Percentiles rank a stretch among this genome's conserved stretches.
These are phyloP conservation scores for Danio choprae DNA, from an alignment of 2,797 vertebrate species.

Conservation along the genomic window DNA sequence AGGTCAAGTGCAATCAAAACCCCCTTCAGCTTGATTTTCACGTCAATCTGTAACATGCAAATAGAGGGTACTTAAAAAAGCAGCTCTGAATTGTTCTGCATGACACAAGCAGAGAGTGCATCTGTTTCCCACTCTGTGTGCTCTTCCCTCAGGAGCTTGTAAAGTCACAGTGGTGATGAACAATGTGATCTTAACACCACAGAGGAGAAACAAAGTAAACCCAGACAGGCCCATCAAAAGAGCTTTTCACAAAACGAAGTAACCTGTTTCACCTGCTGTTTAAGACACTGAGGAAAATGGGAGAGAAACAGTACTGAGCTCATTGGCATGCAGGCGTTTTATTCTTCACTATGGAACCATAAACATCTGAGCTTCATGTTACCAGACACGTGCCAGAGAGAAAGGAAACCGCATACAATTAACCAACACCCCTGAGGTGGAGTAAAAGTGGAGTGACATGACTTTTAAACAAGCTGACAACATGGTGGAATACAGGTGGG, in stretches of 20 bases:
- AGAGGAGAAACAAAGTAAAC: constrained; percentile 34
- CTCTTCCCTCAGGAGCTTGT: constrained; percentile 28
- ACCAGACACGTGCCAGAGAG: constrained; percentile 41
- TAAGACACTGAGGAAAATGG: constrained; percentile 23
- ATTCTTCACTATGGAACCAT: constrained; percentile 35
- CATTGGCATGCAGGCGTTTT: constrained; percentile 35
- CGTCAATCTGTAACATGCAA: background rate
- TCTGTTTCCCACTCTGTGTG: constrained; percentile 12
- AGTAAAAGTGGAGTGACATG: constrained; percentile 32
- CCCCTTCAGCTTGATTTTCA: background rate
- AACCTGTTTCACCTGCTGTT: constrained; percentile 55
- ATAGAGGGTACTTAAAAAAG: constrained; percentile 13
- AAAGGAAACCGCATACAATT: constrained; percentile 38
- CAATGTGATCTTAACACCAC: constrained; percentile 44
- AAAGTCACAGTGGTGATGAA: constrained; percentile 25
- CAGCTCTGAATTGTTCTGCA: background rate
- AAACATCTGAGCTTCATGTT: constrained; percentile 47
- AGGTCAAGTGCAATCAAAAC: background rate
- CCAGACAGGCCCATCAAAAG: constrained; percentile 42
- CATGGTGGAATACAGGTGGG: constrained; percentile 23
- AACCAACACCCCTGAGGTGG: constrained; percentile 17
- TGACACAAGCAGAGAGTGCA: constrained; percentile 27
- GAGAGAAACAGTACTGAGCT: constrained; percentile 42
- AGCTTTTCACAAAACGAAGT: constrained; percentile 41
- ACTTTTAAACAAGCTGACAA: constrained; percentile 26